These are phyloP conservation scores for Coccyzus lansbergi DNA, from an alignment of 2,797 vertebrate species.

Conservation along the genomic window DNA sequence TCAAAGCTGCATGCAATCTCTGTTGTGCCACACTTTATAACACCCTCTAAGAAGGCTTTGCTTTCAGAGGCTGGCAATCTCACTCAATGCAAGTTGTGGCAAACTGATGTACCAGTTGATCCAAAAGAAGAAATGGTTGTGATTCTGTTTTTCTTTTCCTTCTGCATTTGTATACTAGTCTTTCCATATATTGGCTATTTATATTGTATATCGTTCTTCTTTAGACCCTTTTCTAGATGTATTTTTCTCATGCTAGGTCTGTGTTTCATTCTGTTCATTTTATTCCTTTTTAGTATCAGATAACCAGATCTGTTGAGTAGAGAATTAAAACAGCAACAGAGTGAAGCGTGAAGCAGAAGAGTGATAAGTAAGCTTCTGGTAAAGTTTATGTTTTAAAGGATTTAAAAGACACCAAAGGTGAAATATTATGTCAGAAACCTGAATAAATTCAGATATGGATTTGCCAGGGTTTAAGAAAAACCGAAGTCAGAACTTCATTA, in stretches of 20 bases:
- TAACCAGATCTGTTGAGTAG: background rate
- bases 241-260: background rate
- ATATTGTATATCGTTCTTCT: background rate
- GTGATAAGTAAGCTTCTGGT: background rate
- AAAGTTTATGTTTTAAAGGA: background rate
- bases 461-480: background rate
- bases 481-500: background rate
- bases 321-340: background rate
- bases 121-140: background rate
- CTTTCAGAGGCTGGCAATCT: background rate
- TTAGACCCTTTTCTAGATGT: background rate
- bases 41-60: background rate
- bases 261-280: background rate
- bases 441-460: background rate
- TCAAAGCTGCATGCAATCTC: background rate
- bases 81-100: background rate
- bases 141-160: background rate
- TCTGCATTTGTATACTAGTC: background rate
- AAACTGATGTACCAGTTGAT: background rate
- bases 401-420: background rate
- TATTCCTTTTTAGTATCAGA: background rate
- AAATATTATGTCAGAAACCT: background rate
- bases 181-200: background rate
- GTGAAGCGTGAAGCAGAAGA: background rate
- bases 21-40: background rate